Evolutionary conservation across 1,140 invertebrate species (phyloP), one percentile per base, ranked within the genome.

Genomic region (Cotesia typhae): DNA sequence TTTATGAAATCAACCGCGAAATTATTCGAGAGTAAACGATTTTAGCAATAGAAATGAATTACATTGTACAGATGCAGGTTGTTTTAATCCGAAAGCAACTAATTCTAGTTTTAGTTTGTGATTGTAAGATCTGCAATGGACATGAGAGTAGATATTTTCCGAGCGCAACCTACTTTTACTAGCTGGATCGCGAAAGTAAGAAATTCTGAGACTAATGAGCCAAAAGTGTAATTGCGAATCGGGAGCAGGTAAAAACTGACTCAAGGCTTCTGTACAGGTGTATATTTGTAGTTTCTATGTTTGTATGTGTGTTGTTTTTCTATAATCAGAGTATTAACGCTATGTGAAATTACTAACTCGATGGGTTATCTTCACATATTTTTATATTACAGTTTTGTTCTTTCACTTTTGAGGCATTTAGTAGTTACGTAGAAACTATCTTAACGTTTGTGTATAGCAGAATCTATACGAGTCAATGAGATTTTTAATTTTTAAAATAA

Each of bases 81-180:
- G 7, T 57, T 61, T 75, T 61, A 71, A 41, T 37, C 61, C 47
- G 52, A 60, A 52, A n/a, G 14, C 47, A 64, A 36, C 28, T 28
- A 28, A 28, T 28, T 28, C 28, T 28, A 28, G 28, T 64, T 41
- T 28, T 64, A 63, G 52, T 59, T 28, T 71, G 53, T 59, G 60
- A 59, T 55, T 64, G n/a, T 14, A n/a, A 38, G 37, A 14, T 35
- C 61, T 60, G 36, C 10, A 51, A 64, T 53, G 36, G 60, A 64
- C 41, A 55, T 55, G 53, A n/a, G n/a, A 55, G n/a, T 14, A n/a
- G 53, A 55, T n/a, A 55, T 17, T 66, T 72, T 72, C 63, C 63
- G 57, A 41, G 63, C 20, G 70, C 63, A 72, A 66, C 61, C 63
- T 72, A 66, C 70, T 65, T 72, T 72, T 72, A 72, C 70, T 64